Evolutionary conservation across 2,797 vertebrate species (phyloP).

Genomic region (Crocodylus rhombifer): DNA sequence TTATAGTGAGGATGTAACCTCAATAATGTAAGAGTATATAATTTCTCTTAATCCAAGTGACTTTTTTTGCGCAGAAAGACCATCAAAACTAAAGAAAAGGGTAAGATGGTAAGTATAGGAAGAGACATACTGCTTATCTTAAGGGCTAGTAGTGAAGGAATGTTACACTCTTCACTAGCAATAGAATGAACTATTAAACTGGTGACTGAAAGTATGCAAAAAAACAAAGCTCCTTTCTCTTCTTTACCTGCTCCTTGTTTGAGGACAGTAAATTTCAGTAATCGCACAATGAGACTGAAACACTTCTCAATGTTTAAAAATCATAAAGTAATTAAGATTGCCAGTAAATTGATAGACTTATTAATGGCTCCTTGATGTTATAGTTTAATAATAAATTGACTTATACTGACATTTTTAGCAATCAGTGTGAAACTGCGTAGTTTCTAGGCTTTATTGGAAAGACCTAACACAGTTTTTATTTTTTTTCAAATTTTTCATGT

Average conservation of each 20-base stretch:
- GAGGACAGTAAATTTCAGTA: neutral
- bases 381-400: too few species aligned
- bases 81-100: neutral
- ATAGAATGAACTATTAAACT: neutral
- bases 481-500: neutral
- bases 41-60: neutral
- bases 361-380: neutral
- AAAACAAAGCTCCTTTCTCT: neutral
- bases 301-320: neutral
- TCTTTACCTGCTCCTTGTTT: neutral
- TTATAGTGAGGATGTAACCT: fast-evolving
- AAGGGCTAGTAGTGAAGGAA: neutral
- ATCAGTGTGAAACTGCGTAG: neutral
- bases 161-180: neutral
- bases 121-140: neutral
- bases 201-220: neutral
- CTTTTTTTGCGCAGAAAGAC: neutral
- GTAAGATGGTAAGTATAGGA: neutral
- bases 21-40: neutral
- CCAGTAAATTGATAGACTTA: neutral
- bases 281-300: neutral
- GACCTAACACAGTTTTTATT: neutral
- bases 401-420: neutral
- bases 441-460: neutral
- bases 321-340: neutral